Evolutionary conservation across 2,888 invertebrate species (phyloP).

Genomic region (Erebia aethiops): DNA sequence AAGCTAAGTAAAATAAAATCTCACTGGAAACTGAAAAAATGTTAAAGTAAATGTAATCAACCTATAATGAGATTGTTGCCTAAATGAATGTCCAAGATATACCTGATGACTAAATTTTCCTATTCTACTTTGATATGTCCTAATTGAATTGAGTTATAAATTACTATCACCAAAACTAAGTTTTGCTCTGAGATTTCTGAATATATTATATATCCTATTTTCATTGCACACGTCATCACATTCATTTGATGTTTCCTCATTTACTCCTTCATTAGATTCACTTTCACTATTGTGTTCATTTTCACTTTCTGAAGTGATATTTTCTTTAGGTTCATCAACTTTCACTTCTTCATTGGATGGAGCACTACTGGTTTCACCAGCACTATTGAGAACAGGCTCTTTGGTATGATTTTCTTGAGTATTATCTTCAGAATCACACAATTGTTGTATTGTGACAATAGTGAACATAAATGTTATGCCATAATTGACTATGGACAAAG

Average conservation of each 20-base stretch:
- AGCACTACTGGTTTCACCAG: constrained; percentile 17
- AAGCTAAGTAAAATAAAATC: constrained; percentile 3
- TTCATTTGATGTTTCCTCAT: constrained; percentile 42
- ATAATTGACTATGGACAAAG: constrained; percentile 84
- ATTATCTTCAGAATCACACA: constrained; percentile 59
- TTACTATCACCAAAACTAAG: constrained; percentile 58
- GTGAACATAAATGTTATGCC: constrained; percentile 81
- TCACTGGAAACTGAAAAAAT: not conserved
- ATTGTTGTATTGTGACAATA: constrained; percentile 83
- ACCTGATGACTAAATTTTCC: constrained; percentile 4
- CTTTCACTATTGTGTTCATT: constrained; percentile 29
- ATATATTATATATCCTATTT: constrained; percentile 62
- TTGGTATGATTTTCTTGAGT: constrained; percentile 33
- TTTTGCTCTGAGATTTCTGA: constrained; percentile 69
- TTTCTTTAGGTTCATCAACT: constrained; percentile 30
- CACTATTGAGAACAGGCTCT: constrained; percentile 17
- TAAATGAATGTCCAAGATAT: not conserved
- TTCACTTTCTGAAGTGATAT: constrained; percentile 29
- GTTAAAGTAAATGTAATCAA: not conserved
- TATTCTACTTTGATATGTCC: constrained; percentile 3
- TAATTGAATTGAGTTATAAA: constrained; percentile 21
- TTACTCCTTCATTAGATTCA: constrained; percentile 27
- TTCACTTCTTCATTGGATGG: constrained; percentile 17
- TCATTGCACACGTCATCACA: constrained; percentile 68
- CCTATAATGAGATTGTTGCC: not conserved